A percentile compares a stretch with the other conserved stretches of the same genome.
Evolutionary conservation across 2,113 vertebrate species (phyloP).

Genomic region (Meriones unguiculatus): DNA sequence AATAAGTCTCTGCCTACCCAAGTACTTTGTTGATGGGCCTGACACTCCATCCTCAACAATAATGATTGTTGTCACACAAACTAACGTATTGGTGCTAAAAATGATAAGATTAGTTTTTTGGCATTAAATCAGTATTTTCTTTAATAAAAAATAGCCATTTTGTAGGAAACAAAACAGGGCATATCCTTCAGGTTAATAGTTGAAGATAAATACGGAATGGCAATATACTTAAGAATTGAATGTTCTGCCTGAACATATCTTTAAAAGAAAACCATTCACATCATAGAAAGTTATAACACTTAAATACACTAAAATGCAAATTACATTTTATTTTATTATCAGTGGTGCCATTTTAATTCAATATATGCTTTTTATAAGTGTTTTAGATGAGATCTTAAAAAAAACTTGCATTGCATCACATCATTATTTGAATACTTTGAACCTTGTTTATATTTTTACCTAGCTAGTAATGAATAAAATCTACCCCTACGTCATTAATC

Average conservation of each 20-base stretch:
- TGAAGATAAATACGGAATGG: background rate
- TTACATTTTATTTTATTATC: background rate
- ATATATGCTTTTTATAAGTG: background rate
- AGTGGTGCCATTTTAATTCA: constrained; percentile 32
- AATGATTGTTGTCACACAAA: constrained; percentile 1
- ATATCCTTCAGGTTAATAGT: background rate
- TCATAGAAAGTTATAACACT: background rate
- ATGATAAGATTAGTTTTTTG: background rate
- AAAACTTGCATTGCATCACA: background rate
- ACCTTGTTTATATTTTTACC: background rate
- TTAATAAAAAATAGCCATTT: constrained; percentile 31
- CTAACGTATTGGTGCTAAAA: background rate
- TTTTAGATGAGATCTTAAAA: constrained; percentile 32
- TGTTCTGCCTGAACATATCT: constrained; percentile 3
- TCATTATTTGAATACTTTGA: background rate
- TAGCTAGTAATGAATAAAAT: constrained; percentile 29
- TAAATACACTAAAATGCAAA: background rate
- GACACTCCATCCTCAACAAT: background rate
- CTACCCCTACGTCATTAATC: background rate
- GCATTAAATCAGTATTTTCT: background rate
- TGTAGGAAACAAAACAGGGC: background rate
- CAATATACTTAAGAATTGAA: constrained; percentile 10
- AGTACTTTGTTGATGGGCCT: background rate
- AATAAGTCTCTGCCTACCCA: background rate
- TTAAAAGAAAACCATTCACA: background rate